Evolutionary conservation across 2,113 vertebrate species (phyloP), one percentile per base, ranked within the genome.

Genomic region (Trogon melanurus): DNA sequence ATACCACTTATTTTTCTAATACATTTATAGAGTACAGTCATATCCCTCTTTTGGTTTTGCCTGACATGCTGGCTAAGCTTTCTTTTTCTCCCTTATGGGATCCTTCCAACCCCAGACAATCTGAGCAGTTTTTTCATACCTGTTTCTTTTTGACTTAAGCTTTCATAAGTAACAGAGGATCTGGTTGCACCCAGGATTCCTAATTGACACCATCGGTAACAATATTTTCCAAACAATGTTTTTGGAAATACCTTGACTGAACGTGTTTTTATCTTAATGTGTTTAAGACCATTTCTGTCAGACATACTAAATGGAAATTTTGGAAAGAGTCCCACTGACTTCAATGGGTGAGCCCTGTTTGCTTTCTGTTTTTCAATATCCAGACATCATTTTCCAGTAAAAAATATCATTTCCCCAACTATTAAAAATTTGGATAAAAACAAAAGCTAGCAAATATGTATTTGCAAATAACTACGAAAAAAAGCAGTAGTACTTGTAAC

Each of bases 381-480:
- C 57, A 92, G 82, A 93, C 1, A 9, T 79, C 0, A 50, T 69
- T 82, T 85, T 92, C 48, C 89, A 82, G 53, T 81, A 89, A 83
- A 36, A 93, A 89, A 66, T 36, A 73, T 3, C 0, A 14, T 45
- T 82, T 58, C 62, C 41, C 30, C 86, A 83, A 53, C 45, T 72
- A 79, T 54, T 89, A 58, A 78, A 88, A 81, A 38, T 47, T 48
- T 90, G 64, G 44, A 65, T 67, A 84, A 57, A 66, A 90, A 89
- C 32, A 91, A 92, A 91, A 86, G 23, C 48, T 75, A 93, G 47
- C 29, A 73, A 41, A 76, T 62, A 87, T 27, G 54, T 58, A 83
- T 91, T 93, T 79, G 34, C 44, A 83, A 82, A 79, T 41, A 88
- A 44, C 58, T 89, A 83, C 34, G 20, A 94, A 83, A 90, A 75